Evolutionary conservation across 1,140 invertebrate genomes (phyloP).

Genomic region (Ruditapes philippinarum): DNA sequence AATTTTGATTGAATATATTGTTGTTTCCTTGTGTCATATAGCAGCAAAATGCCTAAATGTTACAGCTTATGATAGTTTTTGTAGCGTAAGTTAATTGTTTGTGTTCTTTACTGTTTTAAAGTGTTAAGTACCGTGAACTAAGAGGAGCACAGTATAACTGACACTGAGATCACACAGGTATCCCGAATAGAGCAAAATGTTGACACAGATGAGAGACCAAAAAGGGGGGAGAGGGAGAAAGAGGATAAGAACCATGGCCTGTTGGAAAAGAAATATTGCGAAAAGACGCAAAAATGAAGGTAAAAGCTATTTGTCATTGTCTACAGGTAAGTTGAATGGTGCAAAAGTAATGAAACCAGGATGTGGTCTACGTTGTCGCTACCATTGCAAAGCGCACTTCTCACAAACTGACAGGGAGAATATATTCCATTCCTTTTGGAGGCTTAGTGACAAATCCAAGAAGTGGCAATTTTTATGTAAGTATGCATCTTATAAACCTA

Average conservation of each 20-base stretch:
- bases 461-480: slow-evolving; percentile 32
- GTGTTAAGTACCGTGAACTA: too few species aligned
- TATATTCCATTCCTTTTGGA: slow-evolving; percentile 15
- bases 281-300: not conserved
- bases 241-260: not conserved
- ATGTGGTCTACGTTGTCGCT: not conserved
- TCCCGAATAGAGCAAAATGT: too few species aligned
- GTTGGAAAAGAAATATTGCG: not conserved
- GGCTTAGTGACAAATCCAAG: not conserved
- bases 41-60: too few species aligned
- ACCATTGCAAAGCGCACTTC: not conserved
- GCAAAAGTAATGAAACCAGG: not conserved
- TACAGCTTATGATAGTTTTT: too few species aligned
- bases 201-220: too few species aligned
- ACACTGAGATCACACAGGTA: too few species aligned
- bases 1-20: too few species aligned
- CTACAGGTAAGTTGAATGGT: not conserved
- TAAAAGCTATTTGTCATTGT: not conserved
- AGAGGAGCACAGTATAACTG: too few species aligned
- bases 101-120: too few species aligned
- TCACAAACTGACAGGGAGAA: not conserved
- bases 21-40: too few species aligned
- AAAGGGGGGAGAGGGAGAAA: not conserved
- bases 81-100: too few species aligned
- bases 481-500: not conserved